Conservation (phyloP, 2,888 invertebrate genomes). For the Morpho deidamia region DNA sequence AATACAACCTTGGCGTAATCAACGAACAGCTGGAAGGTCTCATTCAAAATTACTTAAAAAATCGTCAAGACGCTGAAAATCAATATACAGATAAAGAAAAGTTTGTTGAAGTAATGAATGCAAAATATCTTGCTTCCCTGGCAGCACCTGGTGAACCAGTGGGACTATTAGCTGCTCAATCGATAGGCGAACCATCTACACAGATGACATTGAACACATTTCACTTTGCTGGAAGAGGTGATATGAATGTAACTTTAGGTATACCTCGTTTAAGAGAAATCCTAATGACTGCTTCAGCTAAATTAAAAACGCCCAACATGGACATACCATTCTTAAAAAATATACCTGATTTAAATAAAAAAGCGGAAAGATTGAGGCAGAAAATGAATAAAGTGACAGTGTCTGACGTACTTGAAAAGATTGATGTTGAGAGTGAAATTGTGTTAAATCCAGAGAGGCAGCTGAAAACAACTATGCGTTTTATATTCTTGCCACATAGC, state of each 20-base stretch:
- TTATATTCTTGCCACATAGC: slow-evolving; percentile 85
- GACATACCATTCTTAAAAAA: slow-evolving; percentile 88
- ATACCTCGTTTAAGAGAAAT: slow-evolving; percentile 98
- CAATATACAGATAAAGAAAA: slow-evolving; percentile 59
- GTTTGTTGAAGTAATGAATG: slow-evolving; percentile 84
- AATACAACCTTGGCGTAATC: slow-evolving; percentile 88
- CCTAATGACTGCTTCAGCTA: slow-evolving; percentile 95
- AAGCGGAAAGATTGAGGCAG: slow-evolving; percentile 84
- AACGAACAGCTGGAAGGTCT: slow-evolving; percentile 88
- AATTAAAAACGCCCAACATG: slow-evolving; percentile 97
- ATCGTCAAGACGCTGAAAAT: slow-evolving; percentile 45
- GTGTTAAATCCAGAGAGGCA: slow-evolving; percentile 73
- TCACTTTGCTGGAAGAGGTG: slow-evolving; percentile 99
- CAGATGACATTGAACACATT: slow-evolving; percentile 99
- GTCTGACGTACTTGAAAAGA: slow-evolving; percentile 86
- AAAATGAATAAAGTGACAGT: slow-evolving; percentile 88
- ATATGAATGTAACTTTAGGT: slow-evolving; percentile 99
- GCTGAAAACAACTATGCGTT: slow-evolving; percentile 82
- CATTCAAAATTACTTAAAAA: slow-evolving; percentile 79
- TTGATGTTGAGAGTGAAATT: slow-evolving; percentile 80
- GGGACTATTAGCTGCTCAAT: slow-evolving; percentile 97
- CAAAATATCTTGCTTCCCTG: slow-evolving; percentile 87
- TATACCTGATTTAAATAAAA: slow-evolving; percentile 60
- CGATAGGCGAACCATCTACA: slow-evolving; percentile 99
- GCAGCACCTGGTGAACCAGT: slow-evolving; percentile 97